These are phyloP conservation scores for Mythimna lalbum DNA, from an alignment of 2,888 invertebrate genomes.

Conservation along the genomic window DNA sequence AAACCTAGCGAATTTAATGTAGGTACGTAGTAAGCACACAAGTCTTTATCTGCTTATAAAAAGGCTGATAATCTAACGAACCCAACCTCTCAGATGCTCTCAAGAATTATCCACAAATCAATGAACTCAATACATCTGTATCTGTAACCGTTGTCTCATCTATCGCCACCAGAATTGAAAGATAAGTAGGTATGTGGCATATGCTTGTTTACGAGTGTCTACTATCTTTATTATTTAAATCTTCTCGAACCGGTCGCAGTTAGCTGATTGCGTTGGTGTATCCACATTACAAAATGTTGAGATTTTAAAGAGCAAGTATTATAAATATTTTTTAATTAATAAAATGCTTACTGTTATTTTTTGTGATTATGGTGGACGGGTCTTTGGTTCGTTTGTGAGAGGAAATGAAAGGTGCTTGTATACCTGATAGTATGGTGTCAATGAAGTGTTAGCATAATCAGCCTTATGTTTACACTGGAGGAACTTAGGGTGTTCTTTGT, in stretches of 20 bases:
- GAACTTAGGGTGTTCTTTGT: no score
- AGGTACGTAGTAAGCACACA: no score
- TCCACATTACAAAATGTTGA: slow-evolving; percentile 63
- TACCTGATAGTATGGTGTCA: neutral
- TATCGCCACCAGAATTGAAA: slow-evolving; percentile 82
- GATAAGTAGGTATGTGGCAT: slow-evolving; percentile 88
- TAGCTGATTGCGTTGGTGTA: slow-evolving; percentile 82
- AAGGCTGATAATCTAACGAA: neutral
- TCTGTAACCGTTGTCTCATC: slow-evolving; percentile 64
- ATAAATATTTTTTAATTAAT: slow-evolving; percentile 69
- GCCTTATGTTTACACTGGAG: no score
- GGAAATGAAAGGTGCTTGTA: neutral
- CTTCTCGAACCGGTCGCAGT: slow-evolving; percentile 79
- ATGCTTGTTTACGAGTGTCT: slow-evolving; percentile 85
- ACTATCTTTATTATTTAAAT: slow-evolving; percentile 88
- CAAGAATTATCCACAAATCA: slow-evolving; percentile 40
- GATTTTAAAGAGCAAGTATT: slow-evolving; percentile 64
- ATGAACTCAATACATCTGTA: slow-evolving; percentile 9
- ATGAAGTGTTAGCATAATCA: neutral
- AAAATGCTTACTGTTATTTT: slow-evolving; percentile 55
- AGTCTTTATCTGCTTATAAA: neutral
- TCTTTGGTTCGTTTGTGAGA: slow-evolving; percentile 29
- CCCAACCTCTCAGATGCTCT: slow-evolving; percentile 49
- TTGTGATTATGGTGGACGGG: slow-evolving; percentile 33
- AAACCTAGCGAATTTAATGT: no score